Evolutionary conservation across 2,113 vertebrate genomes (phyloP).

Genomic region (Cryptomyrus ogoouensis): DNA sequence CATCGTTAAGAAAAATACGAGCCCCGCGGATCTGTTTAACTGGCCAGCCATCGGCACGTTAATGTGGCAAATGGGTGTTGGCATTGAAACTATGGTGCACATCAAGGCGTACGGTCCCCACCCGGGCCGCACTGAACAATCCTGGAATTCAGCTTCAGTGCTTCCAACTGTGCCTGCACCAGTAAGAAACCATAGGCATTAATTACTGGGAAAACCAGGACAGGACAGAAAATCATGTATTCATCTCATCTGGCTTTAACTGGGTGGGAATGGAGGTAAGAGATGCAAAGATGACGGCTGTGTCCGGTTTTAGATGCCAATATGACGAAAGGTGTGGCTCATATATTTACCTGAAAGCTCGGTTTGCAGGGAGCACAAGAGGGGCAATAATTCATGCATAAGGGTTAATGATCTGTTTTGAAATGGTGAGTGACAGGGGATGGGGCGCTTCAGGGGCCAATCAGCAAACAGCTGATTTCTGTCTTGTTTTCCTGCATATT

Average conservation of each 20-base stretch:
- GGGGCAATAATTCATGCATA: background rate
- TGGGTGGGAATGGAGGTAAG: background rate
- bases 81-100: background rate
- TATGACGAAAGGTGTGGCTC: background rate
- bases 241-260: background rate
- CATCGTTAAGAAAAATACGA: background rate
- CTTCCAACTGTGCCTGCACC: background rate
- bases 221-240: background rate
- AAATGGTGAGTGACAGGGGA: background rate
- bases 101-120: background rate
- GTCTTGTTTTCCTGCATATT: background rate
- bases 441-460: background rate
- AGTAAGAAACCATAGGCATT: background rate
- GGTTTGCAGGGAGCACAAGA: background rate
- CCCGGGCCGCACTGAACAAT: background rate
- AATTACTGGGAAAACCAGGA: background rate
- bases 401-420: background rate
- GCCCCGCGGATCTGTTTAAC: background rate
- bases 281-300: background rate
- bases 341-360: background rate
- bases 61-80: background rate
- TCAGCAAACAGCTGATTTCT: background rate
- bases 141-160: background rate
- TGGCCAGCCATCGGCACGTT: background rate
- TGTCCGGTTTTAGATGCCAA: background rate